A percentile compares a stretch with the other conserved stretches of the same genome.
phyloP scores from a whole-genome alignment of 1,140 invertebrate genomes.

The Sminthurinus signatus region DNA sequence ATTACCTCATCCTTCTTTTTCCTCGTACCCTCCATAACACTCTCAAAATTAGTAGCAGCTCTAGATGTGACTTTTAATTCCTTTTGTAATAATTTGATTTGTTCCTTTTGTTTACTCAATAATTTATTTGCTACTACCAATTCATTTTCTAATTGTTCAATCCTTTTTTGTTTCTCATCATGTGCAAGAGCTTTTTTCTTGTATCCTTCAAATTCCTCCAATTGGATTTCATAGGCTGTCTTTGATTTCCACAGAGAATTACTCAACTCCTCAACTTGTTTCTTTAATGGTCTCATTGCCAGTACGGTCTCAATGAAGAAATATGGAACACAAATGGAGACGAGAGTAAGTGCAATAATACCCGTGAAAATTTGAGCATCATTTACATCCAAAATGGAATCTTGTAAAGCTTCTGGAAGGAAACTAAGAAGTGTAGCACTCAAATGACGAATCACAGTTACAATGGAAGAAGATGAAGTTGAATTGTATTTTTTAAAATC shows the following conservation, averaged over 20 bases:
- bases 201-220: conserved; percentile 37
- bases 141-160: conserved; percentile 36
- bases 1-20: conserved; percentile 29
- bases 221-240: conserved; percentile 39
- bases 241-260: conserved; percentile 39
- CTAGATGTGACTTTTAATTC: conserved; percentile 24
- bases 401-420: conserved; percentile 38
- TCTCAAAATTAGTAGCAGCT: conserved; percentile 20
- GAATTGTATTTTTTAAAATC: not conserved
- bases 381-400: conserved; percentile 38
- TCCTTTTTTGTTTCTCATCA: conserved; percentile 32
- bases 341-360: conserved; percentile 36
- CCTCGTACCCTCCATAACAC: conserved; percentile 25
- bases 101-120: conserved; percentile 31
- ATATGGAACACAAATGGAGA: conserved; percentile 40
- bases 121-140: conserved; percentile 27
- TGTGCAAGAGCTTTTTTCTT: conserved; percentile 39
- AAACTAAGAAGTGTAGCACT: conserved; percentile 31
- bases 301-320: conserved; percentile 35
- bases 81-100: conserved; percentile 26
- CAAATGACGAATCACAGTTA: conserved; percentile 30
- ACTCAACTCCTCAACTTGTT: conserved; percentile 38
- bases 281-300: conserved; percentile 32
- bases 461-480: conserved; percentile 14
- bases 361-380: conserved; percentile 38